Evolutionary conservation across 1,140 invertebrate species (phyloP).

Genomic region (Belonocnema kinseyi): DNA sequence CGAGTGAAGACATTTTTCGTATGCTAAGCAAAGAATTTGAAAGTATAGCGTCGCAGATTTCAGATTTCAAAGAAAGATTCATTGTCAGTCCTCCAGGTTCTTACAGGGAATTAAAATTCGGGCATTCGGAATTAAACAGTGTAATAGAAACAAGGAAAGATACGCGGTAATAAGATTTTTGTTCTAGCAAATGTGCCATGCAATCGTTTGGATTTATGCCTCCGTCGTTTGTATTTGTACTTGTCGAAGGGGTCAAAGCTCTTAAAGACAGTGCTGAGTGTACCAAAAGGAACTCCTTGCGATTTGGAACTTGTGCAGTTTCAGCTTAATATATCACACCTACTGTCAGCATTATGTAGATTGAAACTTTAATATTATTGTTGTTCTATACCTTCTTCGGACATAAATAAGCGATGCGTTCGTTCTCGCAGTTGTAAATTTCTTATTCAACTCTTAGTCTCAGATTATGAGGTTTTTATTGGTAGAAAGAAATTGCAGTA

Average conservation of each 20-base stretch:
- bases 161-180: slow-evolving; percentile 40
- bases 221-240: background rate
- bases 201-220: slow-evolving; percentile 53
- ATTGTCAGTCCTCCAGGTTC: slow-evolving; percentile 49
- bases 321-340: slow-evolving; percentile 31
- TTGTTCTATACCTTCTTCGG: slow-evolving; percentile 39
- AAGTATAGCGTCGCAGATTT: slow-evolving; percentile 33
- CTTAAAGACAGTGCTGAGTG: slow-evolving; percentile 36
- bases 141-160: slow-evolving; percentile 49
- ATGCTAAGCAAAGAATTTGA: slow-evolving; percentile 45
- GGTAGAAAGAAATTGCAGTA: slow-evolving; percentile 45
- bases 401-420: slow-evolving; percentile 24
- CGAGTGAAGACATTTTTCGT: slow-evolving; percentile 46
- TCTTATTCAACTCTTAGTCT: slow-evolving; percentile 40
- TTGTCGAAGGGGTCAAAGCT: background rate
- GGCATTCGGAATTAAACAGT: slow-evolving; percentile 57
- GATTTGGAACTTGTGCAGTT: background rate
- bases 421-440: slow-evolving; percentile 47
- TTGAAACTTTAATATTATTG: slow-evolving; percentile 15
- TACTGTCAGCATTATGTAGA: slow-evolving; percentile 45
- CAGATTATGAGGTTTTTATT: slow-evolving; percentile 36
- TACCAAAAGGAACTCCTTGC: slow-evolving; percentile 30
- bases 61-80: slow-evolving; percentile 45
- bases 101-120: slow-evolving; percentile 52
- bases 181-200: slow-evolving; percentile 59